Conservation (phyloP, 2,113 vertebrate genomes). For the Sinocyclocheilus rhinocerous region DNA sequence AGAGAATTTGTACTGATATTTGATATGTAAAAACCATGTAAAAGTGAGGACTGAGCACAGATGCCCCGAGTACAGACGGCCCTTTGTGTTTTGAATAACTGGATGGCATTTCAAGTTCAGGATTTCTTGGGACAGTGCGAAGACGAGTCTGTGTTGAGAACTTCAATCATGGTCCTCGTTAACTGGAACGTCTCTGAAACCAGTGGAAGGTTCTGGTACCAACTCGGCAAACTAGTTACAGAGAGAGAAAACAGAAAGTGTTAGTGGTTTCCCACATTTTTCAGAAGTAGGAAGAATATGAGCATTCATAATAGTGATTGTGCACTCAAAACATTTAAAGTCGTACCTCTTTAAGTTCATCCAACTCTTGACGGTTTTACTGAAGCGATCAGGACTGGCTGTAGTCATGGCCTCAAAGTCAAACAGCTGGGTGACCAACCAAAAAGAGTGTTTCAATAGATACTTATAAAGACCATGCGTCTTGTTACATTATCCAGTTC, state of each 20-base stretch:
- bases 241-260: not conserved
- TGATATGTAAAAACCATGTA: not conserved
- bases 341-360: constrained; percentile 92
- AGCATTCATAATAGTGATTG: not conserved
- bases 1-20: not conserved
- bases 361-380: constrained; percentile 90
- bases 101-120: constrained; percentile 54
- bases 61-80: not conserved
- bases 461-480: not conserved
- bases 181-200: constrained; percentile 93
- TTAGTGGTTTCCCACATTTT: not conserved
- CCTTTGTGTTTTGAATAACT: constrained; percentile 4
- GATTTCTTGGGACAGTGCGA: constrained; percentile 88
- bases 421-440: constrained; percentile 79
- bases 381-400: constrained; percentile 89
- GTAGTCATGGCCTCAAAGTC: constrained; percentile 99
- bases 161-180: constrained; percentile 91
- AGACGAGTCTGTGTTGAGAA: constrained; percentile 92
- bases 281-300: too few species aligned
- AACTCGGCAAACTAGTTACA: constrained; percentile 83
- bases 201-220: constrained; percentile 90
- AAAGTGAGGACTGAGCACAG: constrained; percentile 36
- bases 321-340: too few species aligned
- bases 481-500: not conserved
- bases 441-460: not conserved